phyloP scores from a whole-genome alignment of 2,797 vertebrate genomes.

The Pipistrellus pygmaeus region DNA sequence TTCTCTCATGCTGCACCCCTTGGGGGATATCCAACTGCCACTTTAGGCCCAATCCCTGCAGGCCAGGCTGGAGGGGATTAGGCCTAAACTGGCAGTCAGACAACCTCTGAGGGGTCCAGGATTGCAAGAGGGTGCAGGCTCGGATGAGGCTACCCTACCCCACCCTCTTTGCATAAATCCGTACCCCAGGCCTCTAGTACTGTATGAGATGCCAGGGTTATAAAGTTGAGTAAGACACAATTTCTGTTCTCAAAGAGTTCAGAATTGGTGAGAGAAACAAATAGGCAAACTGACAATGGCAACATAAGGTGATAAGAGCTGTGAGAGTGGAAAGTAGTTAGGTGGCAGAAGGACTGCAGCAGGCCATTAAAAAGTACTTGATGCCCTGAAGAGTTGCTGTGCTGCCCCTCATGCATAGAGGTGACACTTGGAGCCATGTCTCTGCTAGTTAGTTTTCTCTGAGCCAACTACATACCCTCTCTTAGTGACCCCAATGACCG shows the following conservation, averaged over 20 bases:
- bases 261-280: constrained; percentile 13
- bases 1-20: no score
- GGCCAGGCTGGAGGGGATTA: no score
- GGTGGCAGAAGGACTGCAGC: neutral
- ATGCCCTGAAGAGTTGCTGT: constrained; percentile 13
- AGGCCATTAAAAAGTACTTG: constrained; percentile 13
- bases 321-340: neutral
- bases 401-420: constrained; percentile 1
- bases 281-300: neutral
- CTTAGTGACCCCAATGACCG: constrained; percentile 67
- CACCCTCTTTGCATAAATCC: no score
- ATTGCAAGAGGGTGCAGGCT: no score
- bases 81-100: no score
- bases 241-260: neutral
- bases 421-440: constrained; percentile 50
- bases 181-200: neutral
- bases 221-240: neutral
- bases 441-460: constrained; percentile 66
- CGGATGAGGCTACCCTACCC: no score
- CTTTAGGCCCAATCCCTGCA: no score
- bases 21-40: no score
- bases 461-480: constrained; percentile 13
- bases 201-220: neutral
- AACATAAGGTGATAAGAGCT: neutral
- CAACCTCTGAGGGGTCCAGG: no score